Evolutionary conservation across 2,888 invertebrate genomes (phyloP), one percentile per base, ranked within the genome.

Genomic region (Escarpia spicata): DNA sequence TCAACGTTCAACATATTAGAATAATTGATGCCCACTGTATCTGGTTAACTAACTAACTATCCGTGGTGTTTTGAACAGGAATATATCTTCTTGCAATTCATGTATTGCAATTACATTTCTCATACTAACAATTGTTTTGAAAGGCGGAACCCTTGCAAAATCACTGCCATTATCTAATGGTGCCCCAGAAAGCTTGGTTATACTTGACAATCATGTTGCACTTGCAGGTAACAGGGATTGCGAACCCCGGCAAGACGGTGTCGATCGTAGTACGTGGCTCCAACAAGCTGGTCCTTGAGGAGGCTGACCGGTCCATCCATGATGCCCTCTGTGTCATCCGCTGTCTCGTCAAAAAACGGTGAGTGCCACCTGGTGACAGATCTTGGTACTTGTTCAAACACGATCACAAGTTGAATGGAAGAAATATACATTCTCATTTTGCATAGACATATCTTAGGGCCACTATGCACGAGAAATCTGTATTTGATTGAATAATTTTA

Each of bases 251-350:
- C 15, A 98, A 98, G 95, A 99, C 99, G 0, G 98, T 99, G 60
- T 98, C 98, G 8, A 98, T 99, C 93, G 97, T 99, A 94, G 98
- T 99, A 94, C 98, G 99, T 95, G 98, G 98, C 75, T 98, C 98
- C 91, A 98, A 98, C 96, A 98, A 98, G 96, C 97, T 99, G 95
- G 98, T 99, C 94, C 97, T 99, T 93, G 98, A 98, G 93, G 97
- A 99, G 97, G 99, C 99, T 94, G 98, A 98, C 94, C 97, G 99
- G 94, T 99, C 98, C 93, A 97, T 99, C 94, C 99, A 99, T 97
- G 99, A 99, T 97, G 99, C 99, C 58, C 97, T 98, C 15, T 98
- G 98, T 95, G 99, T 98, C 92, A 98, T 99, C 96, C 98, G 99
- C 94, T 99, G 99, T 97, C 97, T 99, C 95, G 99, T 99, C 6